Base-by-base conservation (phyloP, 37 sponge, comb jelly and placozoan genomes). In the Oscarella lobularis region DNA sequence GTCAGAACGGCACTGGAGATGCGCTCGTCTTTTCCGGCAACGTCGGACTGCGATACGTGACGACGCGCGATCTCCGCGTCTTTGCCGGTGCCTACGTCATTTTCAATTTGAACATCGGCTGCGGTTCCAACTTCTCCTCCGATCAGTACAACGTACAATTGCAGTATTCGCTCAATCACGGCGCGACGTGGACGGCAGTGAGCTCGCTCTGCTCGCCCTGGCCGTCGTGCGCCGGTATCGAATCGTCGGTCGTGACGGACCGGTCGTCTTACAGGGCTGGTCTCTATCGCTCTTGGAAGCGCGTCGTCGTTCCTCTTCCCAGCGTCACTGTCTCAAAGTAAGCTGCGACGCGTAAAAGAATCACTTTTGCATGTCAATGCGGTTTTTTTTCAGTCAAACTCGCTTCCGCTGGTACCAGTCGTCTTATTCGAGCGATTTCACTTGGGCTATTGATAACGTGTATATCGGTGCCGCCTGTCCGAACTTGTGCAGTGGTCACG, bases 401-500 rank as follows among this genome's bases (percentile, higher is more conserved):
- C 6, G 71, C 6, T 68, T 68, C 31, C 71, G 71, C 31, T 68
- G 71, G 71, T 68, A 5, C 33, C 71, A 68, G 33, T 48, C 60
- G 9, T 4, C 71, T 14, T 14, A 29, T 5, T 29, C 71, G 29
- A 68, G 35, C 31, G 71, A 5, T 4, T 29, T 29, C 31, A 68
- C 31, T 29, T 68, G 71, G 71, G 71, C 71, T 68, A 68, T 68
- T 20, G 71, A 68, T 35, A 68, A 68, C 31, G 71, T 68, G 71
- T 68, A 29, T 20, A 14, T 68, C 33, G 71, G 71, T 35, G 6
- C 71, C 4, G 31, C 4, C 71, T 68, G 71, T 68, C 4, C 71
- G 5, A 68, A 68, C 31, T 20, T 29, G 29, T 68, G 71, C 31
- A 29, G 4, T 14, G 71, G 71, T 14, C 71, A 68, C 31, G 71